Percentiles rank a stretch among this genome's conserved stretches.
Conservation (phyloP, 2,888 invertebrate species). For the Melitaea athalia region DNA sequence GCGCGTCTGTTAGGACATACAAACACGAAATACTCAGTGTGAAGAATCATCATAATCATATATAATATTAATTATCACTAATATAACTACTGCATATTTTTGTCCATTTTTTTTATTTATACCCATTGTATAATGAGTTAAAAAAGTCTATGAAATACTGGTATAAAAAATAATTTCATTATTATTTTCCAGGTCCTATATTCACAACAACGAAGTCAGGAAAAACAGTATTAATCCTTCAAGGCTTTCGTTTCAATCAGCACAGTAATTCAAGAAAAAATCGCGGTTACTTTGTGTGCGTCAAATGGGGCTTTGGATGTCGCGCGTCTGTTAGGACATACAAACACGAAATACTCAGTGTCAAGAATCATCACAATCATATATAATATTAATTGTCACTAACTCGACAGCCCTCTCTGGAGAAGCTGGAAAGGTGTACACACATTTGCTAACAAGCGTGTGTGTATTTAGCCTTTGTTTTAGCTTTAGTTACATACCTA, state of each 20-base stretch:
- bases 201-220: slow-evolving; percentile 41
- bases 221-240: slow-evolving; percentile 37
- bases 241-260: slow-evolving; percentile 48
- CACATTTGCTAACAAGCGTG: too few species aligned
- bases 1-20: slow-evolving; percentile 39
- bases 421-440: too few species aligned
- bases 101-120: too few species aligned
- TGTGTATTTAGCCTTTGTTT: too few species aligned
- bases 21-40: slow-evolving; percentile 31
- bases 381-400: not conserved
- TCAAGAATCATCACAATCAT: slow-evolving; percentile 35
- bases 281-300: slow-evolving; percentile 48
- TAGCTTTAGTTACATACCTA: too few species aligned
- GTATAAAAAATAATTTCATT: too few species aligned
- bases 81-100: too few species aligned
- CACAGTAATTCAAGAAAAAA: slow-evolving; percentile 48
- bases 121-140: too few species aligned
- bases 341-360: slow-evolving; percentile 31
- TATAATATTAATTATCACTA: not conserved
- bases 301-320: slow-evolving; percentile 39
- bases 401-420: too few species aligned
- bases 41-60: slow-evolving; percentile 35
- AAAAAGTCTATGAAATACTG: too few species aligned
- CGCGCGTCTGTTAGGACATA: slow-evolving; percentile 39
- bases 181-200: slow-evolving; percentile 21